Conservation (phyloP, 1,140 invertebrate genomes). For the Whitmania pigra region DNA sequence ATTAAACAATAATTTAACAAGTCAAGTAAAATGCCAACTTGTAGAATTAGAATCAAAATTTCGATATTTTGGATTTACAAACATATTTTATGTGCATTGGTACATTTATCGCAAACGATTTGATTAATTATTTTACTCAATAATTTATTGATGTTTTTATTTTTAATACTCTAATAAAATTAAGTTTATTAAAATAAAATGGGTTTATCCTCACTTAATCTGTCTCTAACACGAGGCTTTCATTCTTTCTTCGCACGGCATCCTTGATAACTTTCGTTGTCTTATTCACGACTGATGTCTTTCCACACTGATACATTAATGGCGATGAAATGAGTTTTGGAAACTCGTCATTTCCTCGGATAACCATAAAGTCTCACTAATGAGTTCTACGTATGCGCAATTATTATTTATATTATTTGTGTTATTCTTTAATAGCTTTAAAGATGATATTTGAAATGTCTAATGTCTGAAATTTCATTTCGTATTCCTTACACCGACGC, state of each 20-base stretch:
- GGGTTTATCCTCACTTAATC: too few relatives aligned
- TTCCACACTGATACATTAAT: not conserved
- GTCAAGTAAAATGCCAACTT: not conserved
- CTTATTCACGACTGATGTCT: not conserved
- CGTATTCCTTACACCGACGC: too few relatives aligned
- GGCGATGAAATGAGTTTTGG: not conserved
- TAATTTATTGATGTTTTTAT: not conserved
- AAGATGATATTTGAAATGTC: too few relatives aligned
- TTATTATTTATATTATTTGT: not conserved
- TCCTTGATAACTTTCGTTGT: not conserved
- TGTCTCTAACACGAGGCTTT: not conserved
- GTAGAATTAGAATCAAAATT: too few relatives aligned
- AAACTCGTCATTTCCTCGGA: not conserved
- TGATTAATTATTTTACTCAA: not conserved
- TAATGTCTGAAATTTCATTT: too few relatives aligned
- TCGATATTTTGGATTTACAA: not conserved
- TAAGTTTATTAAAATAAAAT: too few relatives aligned
- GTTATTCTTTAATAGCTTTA: not conserved
- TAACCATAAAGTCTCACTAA: not conserved
- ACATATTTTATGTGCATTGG: too few relatives aligned
- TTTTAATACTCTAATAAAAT: too few relatives aligned
- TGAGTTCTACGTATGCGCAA: not conserved
- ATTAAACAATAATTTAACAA: not conserved
- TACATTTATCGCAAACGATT: too few relatives aligned
- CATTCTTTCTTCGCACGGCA: not conserved